These are phyloP conservation scores for Odontesthes bonariensis DNA, from an alignment of 2,113 vertebrate species.

Conservation along the genomic window DNA sequence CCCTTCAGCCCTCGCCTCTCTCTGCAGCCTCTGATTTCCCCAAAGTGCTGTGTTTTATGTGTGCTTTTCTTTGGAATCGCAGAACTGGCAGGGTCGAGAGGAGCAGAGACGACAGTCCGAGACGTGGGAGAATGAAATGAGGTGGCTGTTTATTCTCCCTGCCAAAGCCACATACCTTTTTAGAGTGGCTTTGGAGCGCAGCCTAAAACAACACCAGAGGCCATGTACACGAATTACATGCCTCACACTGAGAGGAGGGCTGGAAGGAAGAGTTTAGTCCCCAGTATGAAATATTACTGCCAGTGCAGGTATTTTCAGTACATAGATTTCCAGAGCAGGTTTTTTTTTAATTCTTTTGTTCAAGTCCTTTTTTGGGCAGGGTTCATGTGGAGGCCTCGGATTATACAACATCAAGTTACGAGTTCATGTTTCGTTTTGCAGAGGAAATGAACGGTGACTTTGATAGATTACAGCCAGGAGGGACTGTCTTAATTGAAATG, in stretches of 20 bases:
- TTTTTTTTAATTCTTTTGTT: background rate
- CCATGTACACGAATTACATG: conserved; percentile 70
- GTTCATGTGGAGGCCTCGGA: conserved; percentile 66
- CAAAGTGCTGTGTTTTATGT: conserved; percentile 73
- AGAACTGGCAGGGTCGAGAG: conserved; percentile 63
- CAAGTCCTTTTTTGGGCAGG: conserved; percentile 17
- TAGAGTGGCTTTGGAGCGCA: conserved; percentile 76
- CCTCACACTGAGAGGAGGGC: conserved; percentile 34
- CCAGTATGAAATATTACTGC: conserved; percentile 43
- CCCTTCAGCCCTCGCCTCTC: conserved; percentile 20
- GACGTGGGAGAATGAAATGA: conserved; percentile 77
- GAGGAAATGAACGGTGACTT: conserved; percentile 58
- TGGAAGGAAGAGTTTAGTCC: conserved; percentile 49
- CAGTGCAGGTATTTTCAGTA: conserved; percentile 13
- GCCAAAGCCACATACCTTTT: conserved; percentile 78
- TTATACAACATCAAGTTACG: conserved; percentile 56
- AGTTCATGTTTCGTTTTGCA: conserved; percentile 58
- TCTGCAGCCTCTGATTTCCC: conserved; percentile 71
- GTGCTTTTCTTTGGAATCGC: conserved; percentile 68
- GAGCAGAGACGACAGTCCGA: conserved; percentile 63
- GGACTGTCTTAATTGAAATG: conserved; percentile 69
- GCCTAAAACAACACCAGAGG: conserved; percentile 78
- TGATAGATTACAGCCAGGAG: conserved; percentile 64
- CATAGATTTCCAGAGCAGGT: conserved; percentile 4
- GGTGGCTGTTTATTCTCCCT: conserved; percentile 79